Evolutionary conservation across 2,797 vertebrate genomes (phyloP).

Genomic region (Gymnothorax reevesii): DNA sequence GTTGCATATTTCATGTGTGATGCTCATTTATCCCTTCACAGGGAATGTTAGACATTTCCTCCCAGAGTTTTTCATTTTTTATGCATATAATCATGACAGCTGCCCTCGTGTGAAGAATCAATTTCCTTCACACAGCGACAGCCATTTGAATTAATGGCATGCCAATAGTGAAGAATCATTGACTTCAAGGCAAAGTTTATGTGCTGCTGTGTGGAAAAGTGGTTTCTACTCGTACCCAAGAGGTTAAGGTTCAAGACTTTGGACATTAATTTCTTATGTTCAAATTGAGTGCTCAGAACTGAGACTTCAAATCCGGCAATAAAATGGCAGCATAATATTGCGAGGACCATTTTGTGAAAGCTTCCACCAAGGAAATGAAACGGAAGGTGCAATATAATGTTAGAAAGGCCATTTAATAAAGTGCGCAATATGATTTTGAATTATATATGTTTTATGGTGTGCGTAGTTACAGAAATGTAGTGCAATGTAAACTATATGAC

Average conservation of each 20-base stretch:
- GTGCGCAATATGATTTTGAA: conserved; percentile 1
- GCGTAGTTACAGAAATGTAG: too few relatives aligned
- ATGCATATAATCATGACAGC: conserved; percentile 20
- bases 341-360: not conserved
- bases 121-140: conserved; percentile 15
- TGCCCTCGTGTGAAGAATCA: conserved; percentile 36
- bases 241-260: not conserved
- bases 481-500: too few relatives aligned
- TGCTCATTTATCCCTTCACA: not conserved
- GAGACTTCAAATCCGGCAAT: not conserved
- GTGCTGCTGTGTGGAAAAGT: conserved; percentile 13
- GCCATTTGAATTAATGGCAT: conserved; percentile 15
- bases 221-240: conserved; percentile 8
- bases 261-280: not conserved
- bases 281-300: not conserved
- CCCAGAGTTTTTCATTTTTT: not conserved
- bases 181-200: not conserved
- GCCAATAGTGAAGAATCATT: not conserved
- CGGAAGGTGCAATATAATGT: not conserved
- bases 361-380: conserved; percentile 2
- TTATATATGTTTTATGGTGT: conserved; percentile 6
- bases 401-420: conserved; percentile 5
- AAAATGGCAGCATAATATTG: not conserved
- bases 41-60: not conserved
- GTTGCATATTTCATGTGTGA: too few relatives aligned